Conservation (phyloP, 1,140 invertebrate genomes). For the Cepaea nemoralis region DNA sequence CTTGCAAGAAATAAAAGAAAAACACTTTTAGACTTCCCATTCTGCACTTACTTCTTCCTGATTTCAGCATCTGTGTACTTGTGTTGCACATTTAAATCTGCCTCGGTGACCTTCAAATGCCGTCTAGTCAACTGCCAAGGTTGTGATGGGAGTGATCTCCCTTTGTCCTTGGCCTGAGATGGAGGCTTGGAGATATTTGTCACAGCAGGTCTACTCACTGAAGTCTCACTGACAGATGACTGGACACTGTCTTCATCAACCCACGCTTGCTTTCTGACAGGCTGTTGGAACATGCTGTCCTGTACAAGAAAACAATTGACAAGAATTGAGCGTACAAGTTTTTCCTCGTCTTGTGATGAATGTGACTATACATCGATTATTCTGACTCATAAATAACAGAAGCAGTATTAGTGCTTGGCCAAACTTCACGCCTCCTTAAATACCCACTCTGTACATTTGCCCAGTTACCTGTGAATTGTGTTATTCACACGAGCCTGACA, state of each 20-base stretch:
- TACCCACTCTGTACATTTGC: no score
- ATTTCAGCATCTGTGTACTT: constrained; percentile 50
- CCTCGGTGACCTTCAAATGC: constrained; percentile 62
- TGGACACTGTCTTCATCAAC: constrained; percentile 12
- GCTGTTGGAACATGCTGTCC: constrained; percentile 18
- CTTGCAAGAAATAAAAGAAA: no score
- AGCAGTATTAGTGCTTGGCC: no score
- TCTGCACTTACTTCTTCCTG: constrained; percentile 29
- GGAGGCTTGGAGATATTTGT: background rate
- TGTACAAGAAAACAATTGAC: constrained; percentile 16
- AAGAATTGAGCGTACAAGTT: no score
- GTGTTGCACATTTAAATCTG: constrained; percentile 46
- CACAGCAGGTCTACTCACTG: background rate
- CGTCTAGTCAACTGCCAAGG: constrained; percentile 66
- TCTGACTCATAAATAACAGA: no score
- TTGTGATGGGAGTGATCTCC: constrained; percentile 55
- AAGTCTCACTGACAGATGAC: background rate
- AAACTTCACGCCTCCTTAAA: no score
- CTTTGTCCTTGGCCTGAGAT: background rate
- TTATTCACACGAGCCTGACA: no score
- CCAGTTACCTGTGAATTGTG: no score
- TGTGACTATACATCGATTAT: no score
- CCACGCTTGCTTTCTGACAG: constrained; percentile 3
- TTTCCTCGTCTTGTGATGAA: no score
- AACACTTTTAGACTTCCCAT: background rate